Percentiles rank a stretch among this genome's conserved stretches.
These are phyloP conservation scores for Ecliptopera silaceata DNA, from an alignment of 2,888 invertebrate genomes.

Conservation along the genomic window DNA sequence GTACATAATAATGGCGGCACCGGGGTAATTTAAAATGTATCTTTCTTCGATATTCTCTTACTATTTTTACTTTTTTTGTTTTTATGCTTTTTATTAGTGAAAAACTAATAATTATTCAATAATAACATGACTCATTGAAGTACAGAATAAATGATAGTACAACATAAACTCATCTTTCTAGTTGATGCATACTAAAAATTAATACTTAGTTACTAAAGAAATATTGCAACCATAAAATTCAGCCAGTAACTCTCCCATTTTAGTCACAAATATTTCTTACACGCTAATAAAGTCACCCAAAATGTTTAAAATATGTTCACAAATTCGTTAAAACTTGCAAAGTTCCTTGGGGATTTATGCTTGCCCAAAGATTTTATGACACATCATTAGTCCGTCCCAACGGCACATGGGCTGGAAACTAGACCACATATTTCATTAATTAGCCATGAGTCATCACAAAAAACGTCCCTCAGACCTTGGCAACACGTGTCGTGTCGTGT, in stretches of 20 bases:
- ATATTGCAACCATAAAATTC: too few relatives aligned
- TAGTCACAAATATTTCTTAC: too few relatives aligned
- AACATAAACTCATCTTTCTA: too few relatives aligned
- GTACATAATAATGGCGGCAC: constrained; percentile 44
- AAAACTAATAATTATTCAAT: too few relatives aligned
- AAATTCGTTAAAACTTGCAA: background rate
- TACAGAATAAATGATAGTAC: too few relatives aligned
- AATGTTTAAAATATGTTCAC: background rate
- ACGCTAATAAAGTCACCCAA: background rate
- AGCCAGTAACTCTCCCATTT: too few relatives aligned
- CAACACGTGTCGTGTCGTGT: constrained; percentile 43
- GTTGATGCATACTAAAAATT: too few relatives aligned
- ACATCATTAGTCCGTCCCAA: constrained; percentile 14
- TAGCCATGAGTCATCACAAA: constrained; percentile 33
- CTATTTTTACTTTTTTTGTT: constrained; percentile 16
- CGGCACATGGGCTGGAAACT: constrained; percentile 22
- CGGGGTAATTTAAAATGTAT: constrained; percentile 50
- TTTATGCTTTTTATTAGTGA: constrained; percentile 6
- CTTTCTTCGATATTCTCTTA: constrained; percentile 22
- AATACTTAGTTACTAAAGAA: too few relatives aligned
- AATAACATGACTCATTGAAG: too few relatives aligned
- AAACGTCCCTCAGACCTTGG: constrained; percentile 36
- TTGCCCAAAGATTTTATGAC: constrained; percentile 9
- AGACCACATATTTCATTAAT: constrained; percentile 36
- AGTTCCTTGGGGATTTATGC: background rate